phyloP scores from a whole-genome alignment of 2,113 vertebrate genomes.

The Anser brachyrhynchus region DNA sequence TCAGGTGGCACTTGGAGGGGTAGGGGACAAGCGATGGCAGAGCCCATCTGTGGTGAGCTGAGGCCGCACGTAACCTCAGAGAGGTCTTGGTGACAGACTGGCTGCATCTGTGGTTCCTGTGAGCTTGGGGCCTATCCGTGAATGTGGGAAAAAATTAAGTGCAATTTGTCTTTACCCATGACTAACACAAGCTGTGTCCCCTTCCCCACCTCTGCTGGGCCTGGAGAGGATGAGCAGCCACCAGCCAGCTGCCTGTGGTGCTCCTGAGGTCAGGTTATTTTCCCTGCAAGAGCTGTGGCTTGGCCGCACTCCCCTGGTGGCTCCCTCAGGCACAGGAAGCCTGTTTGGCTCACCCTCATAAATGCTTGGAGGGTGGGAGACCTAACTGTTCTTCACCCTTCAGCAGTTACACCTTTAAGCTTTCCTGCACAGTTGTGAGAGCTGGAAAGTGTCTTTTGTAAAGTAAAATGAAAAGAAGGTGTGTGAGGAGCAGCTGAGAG shows the following conservation, averaged over 20 bases:
- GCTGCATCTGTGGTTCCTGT: not conserved
- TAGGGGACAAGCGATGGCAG: not conserved
- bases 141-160: not conserved
- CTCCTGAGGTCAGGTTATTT: not conserved
- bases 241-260: not conserved
- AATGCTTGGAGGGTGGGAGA: too few species aligned
- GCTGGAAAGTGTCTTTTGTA: too few species aligned
- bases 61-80: not conserved
- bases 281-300: not conserved
- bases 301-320: too few species aligned
- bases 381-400: not conserved
- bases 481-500: too few species aligned
- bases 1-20: fast-evolving
- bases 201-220: too few species aligned
- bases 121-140: fast-evolving
- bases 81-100: not conserved
- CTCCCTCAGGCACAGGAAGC: not conserved
- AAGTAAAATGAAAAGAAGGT: too few species aligned
- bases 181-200: not conserved
- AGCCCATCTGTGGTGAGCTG: not conserved
- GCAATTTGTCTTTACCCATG: fast-evolving
- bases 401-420: not conserved
- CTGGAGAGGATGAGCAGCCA: not conserved
- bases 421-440: not conserved
- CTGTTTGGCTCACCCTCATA: not conserved